Conservation (phyloP, 2,113 vertebrate genomes). For the Empidonax traillii region DNA sequence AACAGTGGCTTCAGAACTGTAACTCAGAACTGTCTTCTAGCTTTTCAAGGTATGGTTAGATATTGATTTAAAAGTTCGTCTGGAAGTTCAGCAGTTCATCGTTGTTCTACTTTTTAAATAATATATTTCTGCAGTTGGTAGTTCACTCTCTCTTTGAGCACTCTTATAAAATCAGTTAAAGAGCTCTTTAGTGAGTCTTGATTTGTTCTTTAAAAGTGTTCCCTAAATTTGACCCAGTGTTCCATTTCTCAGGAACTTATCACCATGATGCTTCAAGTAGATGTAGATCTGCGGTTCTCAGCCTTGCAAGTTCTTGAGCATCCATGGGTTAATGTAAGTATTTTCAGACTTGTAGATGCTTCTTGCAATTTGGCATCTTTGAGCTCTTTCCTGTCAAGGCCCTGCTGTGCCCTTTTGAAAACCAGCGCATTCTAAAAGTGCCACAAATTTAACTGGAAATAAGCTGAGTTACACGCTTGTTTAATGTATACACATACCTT, state of each 20-base stretch:
- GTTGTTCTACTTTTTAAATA: background rate
- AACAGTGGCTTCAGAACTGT: background rate
- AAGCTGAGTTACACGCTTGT: background rate
- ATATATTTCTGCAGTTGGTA: background rate
- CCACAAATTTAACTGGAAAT: background rate
- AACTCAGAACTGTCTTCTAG: constrained; percentile 8
- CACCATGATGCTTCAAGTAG: constrained; percentile 91
- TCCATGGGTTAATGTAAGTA: constrained; percentile 95
- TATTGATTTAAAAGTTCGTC: background rate
- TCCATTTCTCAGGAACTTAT: constrained; percentile 86
- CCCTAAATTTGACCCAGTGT: background rate
- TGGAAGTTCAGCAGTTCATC: background rate
- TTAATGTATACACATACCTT: background rate
- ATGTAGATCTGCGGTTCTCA: constrained; percentile 88
- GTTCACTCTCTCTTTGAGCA: background rate
- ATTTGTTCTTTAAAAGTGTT: background rate
- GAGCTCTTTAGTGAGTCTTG: background rate
- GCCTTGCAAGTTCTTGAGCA: constrained; percentile 93
- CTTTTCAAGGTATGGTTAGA: constrained; percentile 7
- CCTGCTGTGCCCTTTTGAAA: background rate
- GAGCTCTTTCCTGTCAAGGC: background rate
- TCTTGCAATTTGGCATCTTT: background rate
- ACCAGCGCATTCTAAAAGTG: background rate
- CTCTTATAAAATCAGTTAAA: background rate
- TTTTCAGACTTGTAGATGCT: background rate